Evolutionary conservation across 2,797 vertebrate genomes (phyloP), one percentile per base, ranked within the genome.

Genomic region (Cyclura pinguis): DNA sequence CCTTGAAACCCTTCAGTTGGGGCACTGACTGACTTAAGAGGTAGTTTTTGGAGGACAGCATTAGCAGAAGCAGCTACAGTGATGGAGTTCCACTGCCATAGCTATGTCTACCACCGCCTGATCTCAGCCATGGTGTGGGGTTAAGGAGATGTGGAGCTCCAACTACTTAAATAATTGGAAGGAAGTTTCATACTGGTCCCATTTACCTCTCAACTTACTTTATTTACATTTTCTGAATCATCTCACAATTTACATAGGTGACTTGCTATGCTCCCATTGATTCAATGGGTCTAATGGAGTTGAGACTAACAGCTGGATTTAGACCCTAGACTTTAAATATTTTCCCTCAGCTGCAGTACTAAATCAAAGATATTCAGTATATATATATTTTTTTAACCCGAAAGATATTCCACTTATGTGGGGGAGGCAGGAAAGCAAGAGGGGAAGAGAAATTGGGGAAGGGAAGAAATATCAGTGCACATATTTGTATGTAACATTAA

Each of bases 401-500:
- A 78, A 83, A 77, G 35, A 10, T 84, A 14, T 83, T 84, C 81
- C 67, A 86, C 42, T 80, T 69, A 35, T 6, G 16, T 13, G 10
- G 24, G 32, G 83, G 42, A 42, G 18, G 42, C 67, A 32, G 13
- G 67, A 12, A 47, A 29, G 77, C 18, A 69, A 59, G 47, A 29
- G 27, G 10, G 69, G 35, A 1, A 24, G 24, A 5, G 10, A 69
- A 14, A 84, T 16, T 29, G 57, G 24, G 62, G 64, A 22, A n/a
- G 73, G 27, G 55, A 78, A 74, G 13, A 74, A 52, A 69, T 77
- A 86, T 72, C 35, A 77, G 80, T 59, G 50, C 59, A 3, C 80
- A 83, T 87, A 78, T 78, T 91, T 88, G 78, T 84, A 35, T 83
- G 84, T 82, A 69, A 89, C 12, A 88, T 83, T 77, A 88, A 42